Base-by-base conservation (phyloP, 2,113 vertebrate genomes). In the Labeo rohita region DNA sequence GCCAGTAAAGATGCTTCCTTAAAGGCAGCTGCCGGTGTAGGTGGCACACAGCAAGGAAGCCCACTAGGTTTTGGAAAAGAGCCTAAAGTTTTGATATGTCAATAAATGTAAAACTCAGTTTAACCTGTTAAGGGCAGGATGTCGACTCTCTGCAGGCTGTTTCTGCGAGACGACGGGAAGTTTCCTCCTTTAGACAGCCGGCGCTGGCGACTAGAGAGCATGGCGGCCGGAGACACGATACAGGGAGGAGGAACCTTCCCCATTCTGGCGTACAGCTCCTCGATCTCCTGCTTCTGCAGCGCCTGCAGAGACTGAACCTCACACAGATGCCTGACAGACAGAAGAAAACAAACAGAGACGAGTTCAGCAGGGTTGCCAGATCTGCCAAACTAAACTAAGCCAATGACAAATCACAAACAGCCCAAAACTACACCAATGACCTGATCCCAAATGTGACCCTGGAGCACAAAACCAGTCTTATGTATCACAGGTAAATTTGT, bases 71-170 rank as follows among this genome's bases (percentile, higher is more conserved):
- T n/a, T n/a, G n/a, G n/a, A n/a, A n/a, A n/a, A n/a, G n/a, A n/a
- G n/a, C n/a, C n/a, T n/a, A n/a, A n/a, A n/a, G 28, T 28, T 28
- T 28, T 28, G 28, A 28, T 28, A 28, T 28, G 2, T 2, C 28
- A 28, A 28, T 28, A 2, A 28, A 28, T 28, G 28, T 28, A 8
- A 21, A 59, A 8, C 56, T 21, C 8, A 16, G 59, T 11, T 13
- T 34, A 36, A 68, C 98, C 97, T 93, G 96, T 91, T 82, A 96
- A 91, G 0, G 95, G 95, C 2, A 90, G 84, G 47, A 96, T 90
- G 87, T 99, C 98, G n/a, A 96, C 84, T 76, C 98, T 96, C 94
- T 99, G 98, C 77, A 99, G 93, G 91, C 98, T 99, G 92, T 98
- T 97, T 85, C 97, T 95, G 16, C 97, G 96, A 3, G 97, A 97